phyloP scores from a whole-genome alignment of 2,797 vertebrate genomes.

The Galaxias olidus region DNA sequence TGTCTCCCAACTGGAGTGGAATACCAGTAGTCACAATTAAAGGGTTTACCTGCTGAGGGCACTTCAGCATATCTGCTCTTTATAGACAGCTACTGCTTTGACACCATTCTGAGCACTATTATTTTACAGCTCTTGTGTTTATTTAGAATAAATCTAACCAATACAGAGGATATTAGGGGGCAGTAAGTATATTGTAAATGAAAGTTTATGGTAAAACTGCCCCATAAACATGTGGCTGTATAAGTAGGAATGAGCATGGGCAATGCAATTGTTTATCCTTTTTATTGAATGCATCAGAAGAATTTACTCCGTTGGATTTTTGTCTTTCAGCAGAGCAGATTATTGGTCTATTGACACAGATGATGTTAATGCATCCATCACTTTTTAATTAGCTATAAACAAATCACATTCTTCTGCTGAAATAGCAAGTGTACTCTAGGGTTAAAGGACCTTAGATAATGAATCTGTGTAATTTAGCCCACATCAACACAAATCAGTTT shows the following conservation, averaged over 20 bases:
- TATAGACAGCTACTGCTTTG: slow-evolving; percentile 59
- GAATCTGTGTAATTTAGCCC: too few species aligned
- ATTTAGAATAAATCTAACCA: slow-evolving; percentile 74
- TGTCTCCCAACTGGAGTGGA: slow-evolving; percentile 25
- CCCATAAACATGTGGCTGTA: slow-evolving; percentile 72
- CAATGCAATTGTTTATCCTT: slow-evolving; percentile 21
- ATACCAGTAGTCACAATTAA: slow-evolving; percentile 56
- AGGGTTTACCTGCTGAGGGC: slow-evolving; percentile 29
- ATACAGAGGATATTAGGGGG: slow-evolving; percentile 71
- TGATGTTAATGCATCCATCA: slow-evolving; percentile 17
- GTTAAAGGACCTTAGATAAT: too few species aligned
- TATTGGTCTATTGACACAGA: slow-evolving; percentile 38
- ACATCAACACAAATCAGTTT: too few species aligned
- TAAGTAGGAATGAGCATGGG: slow-evolving; percentile 51
- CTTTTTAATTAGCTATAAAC: slow-evolving; percentile 15
- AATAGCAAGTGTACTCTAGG: background rate
- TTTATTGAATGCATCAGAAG: slow-evolving; percentile 54
- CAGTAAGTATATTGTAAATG: slow-evolving; percentile 77
- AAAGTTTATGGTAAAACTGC: slow-evolving; percentile 79
- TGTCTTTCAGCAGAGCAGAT: slow-evolving; percentile 52
- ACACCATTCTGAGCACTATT: slow-evolving; percentile 50
- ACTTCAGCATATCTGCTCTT: slow-evolving; percentile 61
- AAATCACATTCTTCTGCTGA: background rate
- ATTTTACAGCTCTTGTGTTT: slow-evolving; percentile 76
- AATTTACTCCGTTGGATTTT: slow-evolving; percentile 47